phyloP scores from a whole-genome alignment of 2,113 vertebrate genomes.

The Ramphastos sulfuratus region DNA sequence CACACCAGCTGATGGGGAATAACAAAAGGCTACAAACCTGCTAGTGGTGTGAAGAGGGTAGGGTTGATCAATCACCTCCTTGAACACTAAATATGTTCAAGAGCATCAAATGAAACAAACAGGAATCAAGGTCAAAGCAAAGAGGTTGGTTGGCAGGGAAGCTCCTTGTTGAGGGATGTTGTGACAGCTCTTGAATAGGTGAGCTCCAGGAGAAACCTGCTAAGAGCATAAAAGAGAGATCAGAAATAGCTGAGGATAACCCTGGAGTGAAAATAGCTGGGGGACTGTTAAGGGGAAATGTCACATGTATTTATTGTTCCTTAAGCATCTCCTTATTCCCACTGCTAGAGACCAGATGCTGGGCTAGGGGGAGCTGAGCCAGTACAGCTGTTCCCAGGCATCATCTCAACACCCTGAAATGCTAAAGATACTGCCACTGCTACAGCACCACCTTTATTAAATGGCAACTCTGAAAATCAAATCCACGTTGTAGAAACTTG shows the following conservation, averaged over 20 bases:
- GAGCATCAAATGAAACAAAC: neutral
- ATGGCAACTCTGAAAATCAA: neutral
- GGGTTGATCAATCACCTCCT: neutral
- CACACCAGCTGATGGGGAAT: neutral
- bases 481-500: neutral
- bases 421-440: neutral
- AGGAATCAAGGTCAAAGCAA: neutral
- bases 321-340: neutral
- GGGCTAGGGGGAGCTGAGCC: neutral
- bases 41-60: neutral
- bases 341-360: neutral
- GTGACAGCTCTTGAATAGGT: neutral
- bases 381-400: neutral
- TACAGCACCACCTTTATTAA: neutral
- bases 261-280: neutral
- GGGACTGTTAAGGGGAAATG: neutral
- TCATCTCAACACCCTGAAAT: neutral
- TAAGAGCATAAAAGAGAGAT: neutral
- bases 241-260: neutral
- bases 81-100: rapidly evolving
- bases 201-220: neutral
- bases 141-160: neutral
- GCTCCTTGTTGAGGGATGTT: neutral
- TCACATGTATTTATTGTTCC: neutral
- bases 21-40: neutral